Percentiles rank a stretch among this genome's conserved stretches.
phyloP scores from a whole-genome alignment of 2,888 invertebrate genomes.

The Sinotaia quadrata region DNA sequence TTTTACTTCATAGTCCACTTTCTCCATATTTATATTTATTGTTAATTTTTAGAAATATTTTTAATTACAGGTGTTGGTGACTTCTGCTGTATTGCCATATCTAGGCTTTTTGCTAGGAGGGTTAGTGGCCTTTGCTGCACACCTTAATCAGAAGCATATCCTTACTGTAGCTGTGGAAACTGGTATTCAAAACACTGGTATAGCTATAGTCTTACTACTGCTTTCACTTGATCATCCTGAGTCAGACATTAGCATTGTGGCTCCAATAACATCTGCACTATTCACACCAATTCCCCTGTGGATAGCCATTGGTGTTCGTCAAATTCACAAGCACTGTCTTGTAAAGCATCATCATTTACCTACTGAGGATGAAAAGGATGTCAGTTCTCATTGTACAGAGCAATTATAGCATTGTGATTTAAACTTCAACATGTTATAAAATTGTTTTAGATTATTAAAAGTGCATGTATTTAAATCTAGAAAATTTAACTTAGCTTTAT shows the following conservation, averaged over 20 bases:
- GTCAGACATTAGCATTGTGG: slow-evolving; percentile 79
- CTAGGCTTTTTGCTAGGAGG: slow-evolving; percentile 74
- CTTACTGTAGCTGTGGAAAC: slow-evolving; percentile 88
- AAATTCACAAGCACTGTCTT: slow-evolving; percentile 47
- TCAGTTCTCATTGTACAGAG: background rate
- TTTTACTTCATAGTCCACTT: no score
- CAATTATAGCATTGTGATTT: no score
- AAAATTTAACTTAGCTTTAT: no score
- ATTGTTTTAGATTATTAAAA: no score
- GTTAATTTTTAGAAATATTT: no score
- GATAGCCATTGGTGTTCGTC: slow-evolving; percentile 48
- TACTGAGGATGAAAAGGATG: background rate
- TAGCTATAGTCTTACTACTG: slow-evolving; percentile 72
- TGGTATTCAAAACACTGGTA: slow-evolving; percentile 88
- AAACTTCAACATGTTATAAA: no score
- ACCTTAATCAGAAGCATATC: slow-evolving; percentile 70
- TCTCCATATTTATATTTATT: no score
- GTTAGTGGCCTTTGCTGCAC: slow-evolving; percentile 56
- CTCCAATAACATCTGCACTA: slow-evolving; percentile 61
- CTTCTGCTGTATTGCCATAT: slow-evolving; percentile 73
- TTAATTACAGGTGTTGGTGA: slow-evolving; percentile 51
- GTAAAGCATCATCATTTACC: slow-evolving; percentile 17
- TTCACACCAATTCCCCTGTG: slow-evolving; percentile 65
- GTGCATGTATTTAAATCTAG: no score
- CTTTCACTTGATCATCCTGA: slow-evolving; percentile 63